phyloP scores from a whole-genome alignment of 2,888 invertebrate species.

The Argyresthia albistria region DNA sequence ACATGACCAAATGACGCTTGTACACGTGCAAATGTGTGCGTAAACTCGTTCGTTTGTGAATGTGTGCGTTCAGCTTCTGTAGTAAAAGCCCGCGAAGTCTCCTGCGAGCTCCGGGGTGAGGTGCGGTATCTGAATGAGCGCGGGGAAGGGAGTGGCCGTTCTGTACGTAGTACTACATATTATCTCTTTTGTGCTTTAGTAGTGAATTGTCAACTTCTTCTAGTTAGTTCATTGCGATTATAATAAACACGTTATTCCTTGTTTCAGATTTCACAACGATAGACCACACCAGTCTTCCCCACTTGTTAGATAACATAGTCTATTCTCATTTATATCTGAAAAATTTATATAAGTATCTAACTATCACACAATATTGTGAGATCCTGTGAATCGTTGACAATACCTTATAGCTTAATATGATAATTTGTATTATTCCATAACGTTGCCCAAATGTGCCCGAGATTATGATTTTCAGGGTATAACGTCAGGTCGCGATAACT shows the following conservation, averaged over 20 bases:
- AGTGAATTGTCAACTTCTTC: too few species aligned
- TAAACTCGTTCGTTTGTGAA: too few species aligned
- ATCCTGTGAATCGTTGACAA: slow-evolving; percentile 64
- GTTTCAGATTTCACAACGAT: slow-evolving; percentile 56
- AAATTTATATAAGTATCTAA: slow-evolving; percentile 55
- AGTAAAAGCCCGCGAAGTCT: too few species aligned
- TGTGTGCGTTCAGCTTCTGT: too few species aligned
- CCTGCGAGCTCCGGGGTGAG: too few species aligned
- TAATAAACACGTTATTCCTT: slow-evolving; percentile 5
- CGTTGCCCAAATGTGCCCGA: slow-evolving; percentile 45
- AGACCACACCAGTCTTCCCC: slow-evolving; percentile 68
- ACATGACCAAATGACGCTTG: too few species aligned
- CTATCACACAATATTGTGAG: slow-evolving; percentile 26
- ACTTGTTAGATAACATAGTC: slow-evolving; percentile 62
- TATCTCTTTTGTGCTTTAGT: too few species aligned
- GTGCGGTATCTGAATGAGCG: too few species aligned
- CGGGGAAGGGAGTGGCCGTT: too few species aligned
- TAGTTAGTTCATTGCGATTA: neutral
- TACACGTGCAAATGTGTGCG: too few species aligned
- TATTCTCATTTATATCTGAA: slow-evolving; percentile 61
- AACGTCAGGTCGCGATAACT: neutral
- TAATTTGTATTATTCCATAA: slow-evolving; percentile 46
- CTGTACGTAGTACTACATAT: too few species aligned
- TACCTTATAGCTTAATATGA: slow-evolving; percentile 46
- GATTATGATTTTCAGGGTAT: neutral